Evolutionary conservation across 2,888 invertebrate genomes (phyloP), one percentile per base, ranked within the genome.

Genomic region (Molorchus minor): DNA sequence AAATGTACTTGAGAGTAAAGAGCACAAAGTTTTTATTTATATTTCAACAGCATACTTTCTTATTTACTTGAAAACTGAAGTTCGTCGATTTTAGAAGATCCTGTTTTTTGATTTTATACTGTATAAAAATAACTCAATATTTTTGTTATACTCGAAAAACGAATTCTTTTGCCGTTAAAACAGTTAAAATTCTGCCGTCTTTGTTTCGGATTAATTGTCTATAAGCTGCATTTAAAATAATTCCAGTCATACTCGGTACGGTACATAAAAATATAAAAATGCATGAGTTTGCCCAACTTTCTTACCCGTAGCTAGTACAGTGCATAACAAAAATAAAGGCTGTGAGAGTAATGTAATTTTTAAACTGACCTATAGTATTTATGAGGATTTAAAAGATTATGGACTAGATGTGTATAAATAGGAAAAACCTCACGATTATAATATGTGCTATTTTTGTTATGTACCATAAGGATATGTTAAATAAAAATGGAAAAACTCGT

Each of bases 291-390:
- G 29, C 19, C 30, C 15, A 16, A 38, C 25, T 33, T 33, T 35
- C 16, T 33, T 19, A 33, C 33, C 19, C 35, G 5, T 38, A 13
- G 15, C 40, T 33, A 15, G 15, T n/a, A 56, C 43, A 41, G 56
- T 46, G 40, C 43, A 56, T 49, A 56, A 56, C 56, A 56, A 56
- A 33, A 47, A 56, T 33, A 21, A 38, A 30, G 19, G 17, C 20
- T 49, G 43, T 40, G 33, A n/a, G 46, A 38, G 45, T 38, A 17
- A 36, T 55, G 45, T 46, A 55, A 29, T 38, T 55, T n/a, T 44
- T 38, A 55, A 35, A 55, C 46, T 55, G 45, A 46, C 45, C 45
- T 25, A 20, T 15, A 54, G 35, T 19, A 49, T 25, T 38, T 49
- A 41, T 13, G 29, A 30, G 25, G 41, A 41, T 41, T 52, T 52